Base-by-base conservation (phyloP, 2,113 vertebrate genomes). In the Sardina pilchardus region DNA sequence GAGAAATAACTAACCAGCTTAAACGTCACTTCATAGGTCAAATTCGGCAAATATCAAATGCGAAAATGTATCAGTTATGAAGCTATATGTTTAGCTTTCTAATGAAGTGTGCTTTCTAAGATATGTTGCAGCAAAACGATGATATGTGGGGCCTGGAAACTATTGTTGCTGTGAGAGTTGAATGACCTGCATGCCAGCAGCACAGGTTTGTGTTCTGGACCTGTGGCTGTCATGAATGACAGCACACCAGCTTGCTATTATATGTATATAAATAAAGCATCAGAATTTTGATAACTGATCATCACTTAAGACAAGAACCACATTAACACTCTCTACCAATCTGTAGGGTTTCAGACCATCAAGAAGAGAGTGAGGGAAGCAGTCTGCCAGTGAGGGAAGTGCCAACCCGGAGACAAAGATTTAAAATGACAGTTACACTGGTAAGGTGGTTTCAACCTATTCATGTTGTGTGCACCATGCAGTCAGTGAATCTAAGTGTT, bases 341-440 rank as follows among this genome's bases (percentile, higher is more conserved):
- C 30, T 17, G 26, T 34, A 39, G 3, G 30, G 4, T 6, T 21
- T 59, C 19, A 59, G 53, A 24, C 48, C 17, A 16, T 34, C n/a
- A 71, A 71, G 10, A 71, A 71, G 10, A 19, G 10, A 78, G 34
- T 17, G 12, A 78, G 30, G 71, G 71, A 78, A 78, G 71, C 39
- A 36, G 10, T n/a, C 63, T 71, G 8, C 71, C 14, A 78, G 3
- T 78, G 71, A 78, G 34, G 71, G 71, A 78, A 78, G 30, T 78
- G 16, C 14, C 16, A 78, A 67, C 30, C 30, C 34, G 2, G 30
- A 78, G 9, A 75, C 30, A 71, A 71, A 36, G 71, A 78, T 78
- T 78, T 78, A 78, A 78, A 34, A 78, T 78, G 71, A 78, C 71
- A 78, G 71, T 39, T 78, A 36, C 71, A 78, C 14, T 17, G 30